These are phyloP conservation scores for Dendrolimus kikuchii DNA, from an alignment of 1,140 invertebrate species.

Conservation along the genomic window DNA sequence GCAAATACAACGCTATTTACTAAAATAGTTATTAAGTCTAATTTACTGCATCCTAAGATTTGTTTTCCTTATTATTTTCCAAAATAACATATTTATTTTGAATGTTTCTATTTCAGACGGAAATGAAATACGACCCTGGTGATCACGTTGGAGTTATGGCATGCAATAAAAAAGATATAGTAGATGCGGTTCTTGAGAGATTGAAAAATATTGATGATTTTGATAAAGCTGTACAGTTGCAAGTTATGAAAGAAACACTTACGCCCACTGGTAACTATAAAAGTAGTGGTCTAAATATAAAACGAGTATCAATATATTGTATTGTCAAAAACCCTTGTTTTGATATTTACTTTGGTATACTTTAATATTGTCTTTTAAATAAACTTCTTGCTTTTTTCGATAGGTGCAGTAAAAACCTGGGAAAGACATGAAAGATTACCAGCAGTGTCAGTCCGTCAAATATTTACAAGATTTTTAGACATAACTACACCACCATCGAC, in stretches of 20 bases:
- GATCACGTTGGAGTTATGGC: conserved; percentile 95
- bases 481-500: conserved; percentile 95
- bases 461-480: conserved; percentile 90
- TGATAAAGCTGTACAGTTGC: conserved; percentile 85
- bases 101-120: conserved; percentile 56
- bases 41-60: too few species aligned
- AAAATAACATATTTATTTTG: too few species aligned
- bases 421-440: conserved; percentile 87
- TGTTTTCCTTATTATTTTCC: too few species aligned
- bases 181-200: conserved; percentile 83
- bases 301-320: too few species aligned
- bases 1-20: too few species aligned
- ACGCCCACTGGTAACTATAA: conserved; percentile 81
- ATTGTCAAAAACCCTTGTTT: too few species aligned
- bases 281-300: neutral
- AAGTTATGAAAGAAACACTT: conserved; percentile 89
- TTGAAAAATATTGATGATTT: conserved; percentile 79
- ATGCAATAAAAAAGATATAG: conserved; percentile 84
- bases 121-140: conserved; percentile 86
- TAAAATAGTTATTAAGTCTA: too few species aligned
- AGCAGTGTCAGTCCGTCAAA: conserved; percentile 80
- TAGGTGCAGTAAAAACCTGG: conserved; percentile 89
- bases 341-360: too few species aligned
- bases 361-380: neutral
- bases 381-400: conserved; percentile 8